These are phyloP conservation scores for Indicator indicator DNA, from an alignment of 2,113 vertebrate species.

Conservation along the genomic window DNA sequence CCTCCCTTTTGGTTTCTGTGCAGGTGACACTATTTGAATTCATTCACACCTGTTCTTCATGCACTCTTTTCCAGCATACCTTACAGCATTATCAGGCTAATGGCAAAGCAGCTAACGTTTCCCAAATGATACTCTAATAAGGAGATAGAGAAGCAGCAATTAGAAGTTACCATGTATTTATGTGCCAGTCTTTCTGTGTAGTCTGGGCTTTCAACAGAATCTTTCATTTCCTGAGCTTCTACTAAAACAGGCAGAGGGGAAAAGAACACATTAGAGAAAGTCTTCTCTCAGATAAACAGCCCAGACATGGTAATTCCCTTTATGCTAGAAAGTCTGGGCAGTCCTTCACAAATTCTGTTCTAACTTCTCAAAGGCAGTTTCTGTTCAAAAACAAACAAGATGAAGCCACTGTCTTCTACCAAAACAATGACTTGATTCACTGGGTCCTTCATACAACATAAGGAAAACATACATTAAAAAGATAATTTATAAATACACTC, in stretches of 20 bases:
- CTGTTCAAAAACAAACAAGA: background rate
- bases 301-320: background rate
- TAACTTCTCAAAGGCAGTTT: background rate
- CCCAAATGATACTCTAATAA: background rate
- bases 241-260: background rate
- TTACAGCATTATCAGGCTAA: background rate
- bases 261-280: background rate
- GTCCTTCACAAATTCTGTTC: background rate
- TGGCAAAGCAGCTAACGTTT: background rate
- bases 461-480: background rate
- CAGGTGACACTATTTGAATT: background rate
- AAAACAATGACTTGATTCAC: background rate
- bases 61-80: background rate
- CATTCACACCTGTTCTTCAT: background rate
- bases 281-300: background rate
- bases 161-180: slow-evolving; percentile 80
- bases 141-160: background rate
- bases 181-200: slow-evolving; percentile 71
- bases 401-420: background rate
- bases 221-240: background rate
- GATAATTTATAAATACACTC: too few relatives aligned
- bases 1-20: background rate
- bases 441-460: background rate
- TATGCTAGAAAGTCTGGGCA: background rate
- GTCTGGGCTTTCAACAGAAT: slow-evolving; percentile 21